phyloP scores from a whole-genome alignment of 53 echinoderm and acorn worm species.

The Echinometra lucunter region DNA sequence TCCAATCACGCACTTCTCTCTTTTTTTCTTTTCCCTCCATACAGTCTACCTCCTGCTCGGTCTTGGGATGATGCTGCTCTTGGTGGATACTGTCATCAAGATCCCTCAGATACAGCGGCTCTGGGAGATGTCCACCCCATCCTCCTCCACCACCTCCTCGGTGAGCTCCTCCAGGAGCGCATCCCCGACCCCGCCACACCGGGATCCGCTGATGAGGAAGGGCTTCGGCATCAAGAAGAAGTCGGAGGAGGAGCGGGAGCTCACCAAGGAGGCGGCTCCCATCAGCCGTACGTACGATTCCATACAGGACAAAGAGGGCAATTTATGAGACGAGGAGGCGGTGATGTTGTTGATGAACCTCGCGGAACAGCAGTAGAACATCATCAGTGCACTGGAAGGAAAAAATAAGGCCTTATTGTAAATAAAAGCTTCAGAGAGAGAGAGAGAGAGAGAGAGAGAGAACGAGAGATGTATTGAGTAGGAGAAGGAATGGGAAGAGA shows the following conservation, averaged over 20 bases:
- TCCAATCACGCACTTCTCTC: background rate
- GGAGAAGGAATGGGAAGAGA: background rate
- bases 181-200: slow-evolving; percentile 13
- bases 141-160: slow-evolving; percentile 33
- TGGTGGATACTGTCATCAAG: slow-evolving; percentile 92
- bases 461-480: background rate
- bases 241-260: slow-evolving; percentile 63
- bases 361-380: background rate
- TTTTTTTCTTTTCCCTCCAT: background rate
- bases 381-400: background rate
- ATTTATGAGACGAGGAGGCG: slow-evolving; percentile 31
- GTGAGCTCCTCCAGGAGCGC: slow-evolving; percentile 52
- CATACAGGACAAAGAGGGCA: slow-evolving; percentile 13
- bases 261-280: slow-evolving; percentile 48
- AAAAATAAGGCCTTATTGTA: background rate
- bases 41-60: slow-evolving; percentile 92
- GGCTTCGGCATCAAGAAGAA: slow-evolving; percentile 4
- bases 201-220: background rate
- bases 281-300: slow-evolving; percentile 42
- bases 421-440: background rate
- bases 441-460: background rate
- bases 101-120: slow-evolving; percentile 92
- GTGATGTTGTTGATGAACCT: background rate
- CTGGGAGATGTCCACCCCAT: slow-evolving; percentile 69
- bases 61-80: slow-evolving; percentile 84